Percentiles rank a stretch among this genome's conserved stretches.
phyloP scores from a whole-genome alignment of 2,797 vertebrate species.

The Pangasius larnaudii region DNA sequence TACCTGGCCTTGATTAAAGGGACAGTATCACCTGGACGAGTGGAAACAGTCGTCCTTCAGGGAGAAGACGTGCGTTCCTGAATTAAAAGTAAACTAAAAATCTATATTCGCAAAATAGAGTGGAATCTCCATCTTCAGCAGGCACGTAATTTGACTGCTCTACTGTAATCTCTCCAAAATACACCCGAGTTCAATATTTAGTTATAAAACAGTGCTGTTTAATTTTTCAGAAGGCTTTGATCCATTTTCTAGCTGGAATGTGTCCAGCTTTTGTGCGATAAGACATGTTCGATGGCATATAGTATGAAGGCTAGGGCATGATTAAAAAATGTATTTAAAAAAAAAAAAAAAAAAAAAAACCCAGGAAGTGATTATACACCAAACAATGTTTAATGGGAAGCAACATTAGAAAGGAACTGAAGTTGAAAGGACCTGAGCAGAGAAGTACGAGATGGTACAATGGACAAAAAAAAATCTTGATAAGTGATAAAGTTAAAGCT shows the following conservation, averaged over 20 bases:
- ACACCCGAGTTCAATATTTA: no score
- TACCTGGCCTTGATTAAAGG: constrained; percentile 6
- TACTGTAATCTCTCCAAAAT: not conserved
- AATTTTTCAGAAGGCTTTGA: not conserved
- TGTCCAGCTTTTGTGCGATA: not conserved
- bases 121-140: not conserved
- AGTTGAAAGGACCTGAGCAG: not conserved
- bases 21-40: not conserved
- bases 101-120: not conserved
- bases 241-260: not conserved
- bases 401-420: not conserved
- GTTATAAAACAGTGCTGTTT: not conserved
- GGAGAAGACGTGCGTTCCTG: not conserved
- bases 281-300: not conserved
- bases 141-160: not conserved
- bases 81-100: not conserved
- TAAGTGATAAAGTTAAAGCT: no score
- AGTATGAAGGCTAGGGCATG: not conserved
- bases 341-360: not conserved
- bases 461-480: not conserved
- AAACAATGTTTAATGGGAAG: not conserved
- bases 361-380: not conserved
- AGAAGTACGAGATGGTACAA: not conserved
- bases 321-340: not conserved
- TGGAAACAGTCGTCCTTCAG: not conserved